phyloP scores from a whole-genome alignment of 2,797 vertebrate species.

The Aulostomus chinensis region DNA sequence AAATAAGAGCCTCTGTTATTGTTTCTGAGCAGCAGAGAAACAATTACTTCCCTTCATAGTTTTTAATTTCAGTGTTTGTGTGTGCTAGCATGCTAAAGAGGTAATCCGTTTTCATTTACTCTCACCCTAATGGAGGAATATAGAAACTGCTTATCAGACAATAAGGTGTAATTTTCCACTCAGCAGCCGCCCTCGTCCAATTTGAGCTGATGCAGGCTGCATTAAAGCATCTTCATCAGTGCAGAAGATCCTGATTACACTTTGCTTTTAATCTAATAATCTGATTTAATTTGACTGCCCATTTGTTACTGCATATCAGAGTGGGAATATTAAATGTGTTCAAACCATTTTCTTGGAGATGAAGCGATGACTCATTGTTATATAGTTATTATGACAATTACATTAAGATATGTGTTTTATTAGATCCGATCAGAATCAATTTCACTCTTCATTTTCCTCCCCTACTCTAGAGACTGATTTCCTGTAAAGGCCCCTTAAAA shows the following conservation, averaged over 20 bases:
- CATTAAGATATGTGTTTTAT: constrained; percentile 15
- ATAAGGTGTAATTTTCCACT: too few species aligned
- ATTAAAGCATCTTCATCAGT: constrained; percentile 19
- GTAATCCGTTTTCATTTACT: too few species aligned
- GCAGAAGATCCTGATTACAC: constrained; percentile 27
- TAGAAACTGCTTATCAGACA: too few species aligned
- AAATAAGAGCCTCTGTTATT: constrained; percentile 9
- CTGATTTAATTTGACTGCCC: constrained; percentile 37
- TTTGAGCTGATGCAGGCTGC: too few species aligned
- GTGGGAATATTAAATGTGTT: constrained; percentile 2
- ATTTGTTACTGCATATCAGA: constrained; percentile 36
- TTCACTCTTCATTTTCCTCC: constrained; percentile 16
- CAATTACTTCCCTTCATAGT: not conserved
- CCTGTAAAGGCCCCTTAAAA: constrained; percentile 26
- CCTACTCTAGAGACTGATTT: constrained; percentile 24
- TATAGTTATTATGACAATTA: constrained; percentile 3
- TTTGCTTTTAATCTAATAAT: constrained; percentile 50
- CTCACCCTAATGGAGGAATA: too few species aligned
- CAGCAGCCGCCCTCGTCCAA: too few species aligned
- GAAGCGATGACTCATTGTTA: constrained; percentile 6
- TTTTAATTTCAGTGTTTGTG: too few species aligned
- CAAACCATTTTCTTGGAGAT: constrained; percentile 15
- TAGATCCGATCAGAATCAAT: constrained; percentile 23
- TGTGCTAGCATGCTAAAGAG: not conserved
- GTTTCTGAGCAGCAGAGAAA: not conserved